Base-by-base conservation (phyloP, 2,888 invertebrate genomes). In the Silvanus unidentatus region DNA sequence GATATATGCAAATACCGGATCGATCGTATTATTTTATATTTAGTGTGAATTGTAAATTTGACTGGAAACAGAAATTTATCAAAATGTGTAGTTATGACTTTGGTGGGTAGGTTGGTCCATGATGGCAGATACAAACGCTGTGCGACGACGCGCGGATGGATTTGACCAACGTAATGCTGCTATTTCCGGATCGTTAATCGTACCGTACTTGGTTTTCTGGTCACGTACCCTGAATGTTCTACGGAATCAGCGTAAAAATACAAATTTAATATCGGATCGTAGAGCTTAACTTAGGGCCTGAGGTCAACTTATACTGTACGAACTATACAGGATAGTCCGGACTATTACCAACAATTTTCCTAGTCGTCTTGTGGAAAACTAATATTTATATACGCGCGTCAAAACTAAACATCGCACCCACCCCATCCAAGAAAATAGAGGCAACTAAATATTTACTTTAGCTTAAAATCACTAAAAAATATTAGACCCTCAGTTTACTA, bases 211-310 rank as follows among this genome's bases (percentile, higher is more conserved):
- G 65, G 66, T 69, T 75, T 76, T 76, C 76, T 66, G 66, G 71
- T 76, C 77, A 77, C 77, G 77, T 76, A 70, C 55, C 63, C 60
- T 51, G 69, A 72, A 74, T 73, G 72, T 73, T 74, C 74, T 72
- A 74, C 73, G 74, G 77, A 77, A 77, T 77, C 77, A 75, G 76
- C 76, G 76, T 76, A 77, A 77, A 77, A 77, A 77, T 77, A 77
- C 76, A 77, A 77, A 77, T 77, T 77, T 77, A 77, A 77, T 77
- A 77, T 76, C 74, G 67, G 66, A 60, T 64, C 62, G 63, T 60
- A 63, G 65, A 63, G 64, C 64, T 63, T 62, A 62, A 55, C 58
- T 58, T 52, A 44, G 53, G 58, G 57, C 59, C 59, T 50, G 58
- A 62, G 62, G 62, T 60, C 63, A 54, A 57, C 5, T 37, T 37